A percentile compares a stretch with the other conserved stretches of the same genome.
These are phyloP conservation scores for Asobara japonica DNA, from an alignment of 1,140 invertebrate genomes.

Conservation along the genomic window DNA sequence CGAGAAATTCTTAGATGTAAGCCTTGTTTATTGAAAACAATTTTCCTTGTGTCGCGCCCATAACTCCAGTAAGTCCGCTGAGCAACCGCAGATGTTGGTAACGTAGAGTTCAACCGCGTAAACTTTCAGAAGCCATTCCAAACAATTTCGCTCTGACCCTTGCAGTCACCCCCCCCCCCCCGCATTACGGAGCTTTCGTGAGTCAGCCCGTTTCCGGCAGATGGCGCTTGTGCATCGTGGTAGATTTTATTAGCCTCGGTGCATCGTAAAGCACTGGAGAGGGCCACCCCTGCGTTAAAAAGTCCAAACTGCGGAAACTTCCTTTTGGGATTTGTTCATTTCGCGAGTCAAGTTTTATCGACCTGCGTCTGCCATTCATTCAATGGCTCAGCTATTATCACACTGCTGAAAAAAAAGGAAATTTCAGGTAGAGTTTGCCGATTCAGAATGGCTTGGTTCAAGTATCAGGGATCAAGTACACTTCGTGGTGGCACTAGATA, in stretches of 20 bases:
- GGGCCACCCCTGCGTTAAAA: neutral
- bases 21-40: too few species aligned
- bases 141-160: neutral
- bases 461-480: neutral
- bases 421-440: too few species aligned
- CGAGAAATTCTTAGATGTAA: too few species aligned
- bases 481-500: too few species aligned
- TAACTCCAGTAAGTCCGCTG: neutral
- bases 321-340: neutral
- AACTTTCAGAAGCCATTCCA: neutral
- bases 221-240: conserved; percentile 27
- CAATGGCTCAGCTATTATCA: neutral
- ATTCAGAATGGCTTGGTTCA: neutral
- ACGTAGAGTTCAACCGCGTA: neutral
- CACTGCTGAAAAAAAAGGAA: neutral
- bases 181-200: neutral
- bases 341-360: too few species aligned
- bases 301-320: neutral
- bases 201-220: conserved; percentile 12
- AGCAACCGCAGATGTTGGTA: neutral
- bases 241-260: neutral
- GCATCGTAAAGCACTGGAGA: neutral
- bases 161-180: neutral
- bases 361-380: too few species aligned
- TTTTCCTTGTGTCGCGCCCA: too few species aligned